Percentiles rank a stretch among this genome's conserved stretches.
phyloP scores from a whole-genome alignment of 2,113 vertebrate species.

The Tor tambroides region DNA sequence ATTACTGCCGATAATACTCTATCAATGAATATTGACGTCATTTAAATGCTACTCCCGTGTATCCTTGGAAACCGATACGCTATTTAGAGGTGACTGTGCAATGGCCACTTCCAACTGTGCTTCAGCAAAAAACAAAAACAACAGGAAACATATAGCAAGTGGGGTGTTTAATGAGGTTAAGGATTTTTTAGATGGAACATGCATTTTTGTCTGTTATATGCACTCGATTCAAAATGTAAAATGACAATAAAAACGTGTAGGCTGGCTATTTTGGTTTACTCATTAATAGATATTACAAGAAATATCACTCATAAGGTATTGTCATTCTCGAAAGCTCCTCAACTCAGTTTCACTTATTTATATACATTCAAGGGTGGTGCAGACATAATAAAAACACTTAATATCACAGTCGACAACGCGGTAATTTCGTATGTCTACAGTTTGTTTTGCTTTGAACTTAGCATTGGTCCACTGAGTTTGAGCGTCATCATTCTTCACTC shows the following conservation, averaged over 20 bases:
- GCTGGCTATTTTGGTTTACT: not conserved
- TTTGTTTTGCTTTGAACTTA: conserved; percentile 53
- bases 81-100: conserved; percentile 66
- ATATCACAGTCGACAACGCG: conserved; percentile 14
- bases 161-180: not conserved
- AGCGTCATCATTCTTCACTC: conserved; percentile 72
- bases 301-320: not conserved
- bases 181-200: not conserved
- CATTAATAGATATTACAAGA: not conserved
- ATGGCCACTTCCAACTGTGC: conserved; percentile 44
- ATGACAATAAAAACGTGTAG: not conserved
- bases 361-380: not conserved
- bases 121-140: conserved; percentile 38
- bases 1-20: conserved; percentile 69
- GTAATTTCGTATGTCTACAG: conserved; percentile 54
- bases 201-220: not conserved
- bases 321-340: not conserved
- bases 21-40: conserved; percentile 67
- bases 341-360: not conserved
- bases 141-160: not conserved
- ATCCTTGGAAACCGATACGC: conserved; percentile 63
- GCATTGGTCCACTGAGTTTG: conserved; percentile 64
- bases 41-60: conserved; percentile 59
- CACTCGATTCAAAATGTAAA: not conserved
- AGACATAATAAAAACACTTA: not conserved